These are phyloP conservation scores for Lutjanus argentimaculatus DNA, from an alignment of 2,797 vertebrate genomes.

Conservation along the genomic window DNA sequence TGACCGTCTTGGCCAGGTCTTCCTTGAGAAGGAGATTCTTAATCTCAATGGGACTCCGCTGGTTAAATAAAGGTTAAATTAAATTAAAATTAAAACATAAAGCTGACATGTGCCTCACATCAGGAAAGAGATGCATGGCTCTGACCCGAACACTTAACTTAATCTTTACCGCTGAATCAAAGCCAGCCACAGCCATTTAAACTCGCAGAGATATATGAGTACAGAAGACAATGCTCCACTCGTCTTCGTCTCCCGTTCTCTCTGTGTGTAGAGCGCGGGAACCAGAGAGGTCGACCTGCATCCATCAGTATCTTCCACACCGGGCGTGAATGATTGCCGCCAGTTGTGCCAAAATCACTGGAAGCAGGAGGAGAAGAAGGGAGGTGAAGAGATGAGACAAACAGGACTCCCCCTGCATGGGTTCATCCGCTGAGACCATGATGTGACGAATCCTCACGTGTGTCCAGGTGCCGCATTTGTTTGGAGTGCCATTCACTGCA, in stretches of 20 bases:
- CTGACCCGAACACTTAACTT: slow-evolving; percentile 24
- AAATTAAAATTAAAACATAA: background rate
- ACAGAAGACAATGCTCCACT: slow-evolving; percentile 15
- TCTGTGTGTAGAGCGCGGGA: slow-evolving; percentile 12
- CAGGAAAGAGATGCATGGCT: slow-evolving; percentile 18
- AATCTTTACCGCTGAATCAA: slow-evolving; percentile 31
- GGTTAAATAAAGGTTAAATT: too few species aligned
- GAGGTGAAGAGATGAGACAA: slow-evolving; percentile 16
- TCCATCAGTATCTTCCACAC: slow-evolving; percentile 45
- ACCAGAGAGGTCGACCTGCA: slow-evolving; percentile 33
- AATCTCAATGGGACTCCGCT: too few species aligned
- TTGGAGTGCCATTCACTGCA: slow-evolving; percentile 1
- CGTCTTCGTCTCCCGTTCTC: background rate
- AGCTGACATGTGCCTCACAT: background rate
- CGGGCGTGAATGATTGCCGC: slow-evolving; percentile 37
- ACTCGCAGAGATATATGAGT: slow-evolving; percentile 14
- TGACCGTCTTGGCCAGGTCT: too few species aligned
- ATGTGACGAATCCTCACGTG: slow-evolving; percentile 20
- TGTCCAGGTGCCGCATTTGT: slow-evolving; percentile 2
- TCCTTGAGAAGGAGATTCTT: too few species aligned
- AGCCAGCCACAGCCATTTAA: slow-evolving; percentile 42
- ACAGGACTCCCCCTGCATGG: background rate
- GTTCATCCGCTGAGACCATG: slow-evolving; percentile 21
- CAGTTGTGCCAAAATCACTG: slow-evolving; percentile 40
- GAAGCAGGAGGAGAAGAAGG: slow-evolving; percentile 1